Conservation (phyloP, 1,140 invertebrate genomes). For the Idris sp. region DNA sequence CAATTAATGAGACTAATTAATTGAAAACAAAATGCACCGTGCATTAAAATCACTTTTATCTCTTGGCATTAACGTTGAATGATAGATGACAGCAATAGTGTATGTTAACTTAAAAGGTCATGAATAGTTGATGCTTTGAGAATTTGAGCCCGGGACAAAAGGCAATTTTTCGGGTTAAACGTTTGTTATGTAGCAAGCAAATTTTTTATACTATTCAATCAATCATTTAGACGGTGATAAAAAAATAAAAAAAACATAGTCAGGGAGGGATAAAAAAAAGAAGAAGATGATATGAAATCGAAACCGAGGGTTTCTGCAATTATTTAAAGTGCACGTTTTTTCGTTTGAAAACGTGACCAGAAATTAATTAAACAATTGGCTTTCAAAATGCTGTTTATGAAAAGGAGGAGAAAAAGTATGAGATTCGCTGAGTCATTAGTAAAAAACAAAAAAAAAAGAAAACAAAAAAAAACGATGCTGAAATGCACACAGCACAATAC, state of each 20-base stretch:
- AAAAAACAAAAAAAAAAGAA: constrained; percentile 15
- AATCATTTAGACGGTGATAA: too few relatives aligned
- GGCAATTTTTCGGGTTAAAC: constrained; percentile 9
- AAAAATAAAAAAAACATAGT: too few relatives aligned
- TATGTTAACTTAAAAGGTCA: constrained; percentile 36
- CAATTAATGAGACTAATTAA: too few relatives aligned
- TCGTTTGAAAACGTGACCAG: constrained; percentile 27
- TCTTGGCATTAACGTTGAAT: constrained; percentile 33
- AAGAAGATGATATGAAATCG: constrained; percentile 13
- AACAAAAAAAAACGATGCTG: too few relatives aligned
- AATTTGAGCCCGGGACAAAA: constrained; percentile 17
- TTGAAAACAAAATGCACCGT: too few relatives aligned
- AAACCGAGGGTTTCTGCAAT: constrained; percentile 19
- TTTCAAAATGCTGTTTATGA: constrained; percentile 38
- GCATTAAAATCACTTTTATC: constrained; percentile 49
- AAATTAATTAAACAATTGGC: constrained; percentile 51
- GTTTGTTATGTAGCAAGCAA: constrained; percentile 16
- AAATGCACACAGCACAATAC: too few relatives aligned
- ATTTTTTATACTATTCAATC: too few relatives aligned
- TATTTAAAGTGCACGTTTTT: constrained; percentile 43
- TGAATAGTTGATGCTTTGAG: constrained; percentile 44
- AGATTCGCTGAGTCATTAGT: too few relatives aligned
- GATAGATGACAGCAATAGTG: constrained; percentile 38
- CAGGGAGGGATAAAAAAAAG: neutral
- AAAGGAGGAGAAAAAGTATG: too few relatives aligned